Base-by-base conservation (phyloP, 2,888 invertebrate species). In the Nasonovia ribisnigri region DNA sequence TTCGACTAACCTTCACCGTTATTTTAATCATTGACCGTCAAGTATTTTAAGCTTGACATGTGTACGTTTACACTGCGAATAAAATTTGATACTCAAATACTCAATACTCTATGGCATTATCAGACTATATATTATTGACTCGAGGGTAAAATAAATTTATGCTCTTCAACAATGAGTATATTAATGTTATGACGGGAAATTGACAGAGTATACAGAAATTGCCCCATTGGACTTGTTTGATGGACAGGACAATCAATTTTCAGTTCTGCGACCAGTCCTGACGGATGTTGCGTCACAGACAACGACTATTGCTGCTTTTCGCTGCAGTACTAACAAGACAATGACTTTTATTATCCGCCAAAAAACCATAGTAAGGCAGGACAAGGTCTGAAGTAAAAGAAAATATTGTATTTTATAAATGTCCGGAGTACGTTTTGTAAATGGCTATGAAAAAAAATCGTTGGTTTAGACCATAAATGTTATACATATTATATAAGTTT, bases 191-290 rank as follows among this genome's bases (percentile, higher is more conserved):
- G 92, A 89, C 46, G 84, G 54, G 43, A 84, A 43, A 84, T n/a
- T 84, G 54, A 46, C 86, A 91, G 86, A 13, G 36, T 48, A 60
- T 54, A 54, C n/a, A 60, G 46, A n/a, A 91, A 46, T 92, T 87
- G 87, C 20, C 43, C 84, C 57, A 36, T 29, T 42, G 89, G 84
- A 84, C 60, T 90, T 13, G 93, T 90, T 93, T 93, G 93, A 93
- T 48, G 42, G 93, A 93, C 93, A 93, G 93, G 24, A 93, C 93
- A 93, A 93, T 93, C 90, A 90, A 93, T 90, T 93, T 93, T 93
- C 86, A 88, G 29, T 42, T 89, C 54, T 29, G 54, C 84, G 84
- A 93, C 93, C 93, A 90, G 93, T 93, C 89, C 87, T 90, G 88
- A 84, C 92, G 88, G 92, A 92, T 67, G 67, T 93, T 84, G 57